Conservation (phyloP, 2,888 invertebrate species). For the Molanna angustata region DNA sequence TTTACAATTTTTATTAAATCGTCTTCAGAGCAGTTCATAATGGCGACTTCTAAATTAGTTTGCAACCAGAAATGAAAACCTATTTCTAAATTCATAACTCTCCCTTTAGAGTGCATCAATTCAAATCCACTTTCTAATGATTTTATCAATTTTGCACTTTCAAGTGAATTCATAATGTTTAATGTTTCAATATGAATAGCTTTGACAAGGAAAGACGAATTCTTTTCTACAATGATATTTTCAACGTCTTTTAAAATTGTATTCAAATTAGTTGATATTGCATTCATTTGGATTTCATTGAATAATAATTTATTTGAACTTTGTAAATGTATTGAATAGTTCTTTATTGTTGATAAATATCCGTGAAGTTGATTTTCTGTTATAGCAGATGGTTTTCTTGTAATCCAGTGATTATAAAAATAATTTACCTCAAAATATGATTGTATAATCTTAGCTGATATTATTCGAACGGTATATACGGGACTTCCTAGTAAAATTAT, state of each 20-base stretch:
- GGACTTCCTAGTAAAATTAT: constrained; percentile 45
- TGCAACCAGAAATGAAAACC: constrained; percentile 22
- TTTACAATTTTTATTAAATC: constrained; percentile 10
- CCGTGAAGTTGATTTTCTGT: constrained; percentile 29
- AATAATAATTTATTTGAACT: constrained; percentile 19
- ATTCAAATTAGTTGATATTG: neutral
- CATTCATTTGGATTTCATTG: neutral
- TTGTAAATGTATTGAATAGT: constrained; percentile 18
- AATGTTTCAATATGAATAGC: constrained; percentile 23
- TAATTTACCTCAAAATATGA: constrained; percentile 43
- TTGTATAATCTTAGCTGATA: constrained; percentile 47
- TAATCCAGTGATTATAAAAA: constrained; percentile 36
- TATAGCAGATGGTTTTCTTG: constrained; percentile 25
- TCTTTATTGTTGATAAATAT: constrained; percentile 19
- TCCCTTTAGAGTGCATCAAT: neutral
- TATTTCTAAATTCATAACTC: neutral
- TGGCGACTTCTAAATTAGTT: constrained; percentile 6
- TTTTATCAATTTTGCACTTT: constrained; percentile 1
- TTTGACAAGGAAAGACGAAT: constrained; percentile 22
- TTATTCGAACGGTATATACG: constrained; percentile 46
- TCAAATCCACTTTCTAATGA: constrained; percentile 2
- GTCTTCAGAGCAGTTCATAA: constrained; percentile 17
- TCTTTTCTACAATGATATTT: constrained; percentile 10
- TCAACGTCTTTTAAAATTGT: constrained; percentile 1
- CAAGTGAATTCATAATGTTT: neutral